A percentile compares a stretch with the other conserved stretches of the same genome.
Evolutionary conservation across 2,888 invertebrate genomes (phyloP).

Genomic region (Cephus sareptanus): DNA sequence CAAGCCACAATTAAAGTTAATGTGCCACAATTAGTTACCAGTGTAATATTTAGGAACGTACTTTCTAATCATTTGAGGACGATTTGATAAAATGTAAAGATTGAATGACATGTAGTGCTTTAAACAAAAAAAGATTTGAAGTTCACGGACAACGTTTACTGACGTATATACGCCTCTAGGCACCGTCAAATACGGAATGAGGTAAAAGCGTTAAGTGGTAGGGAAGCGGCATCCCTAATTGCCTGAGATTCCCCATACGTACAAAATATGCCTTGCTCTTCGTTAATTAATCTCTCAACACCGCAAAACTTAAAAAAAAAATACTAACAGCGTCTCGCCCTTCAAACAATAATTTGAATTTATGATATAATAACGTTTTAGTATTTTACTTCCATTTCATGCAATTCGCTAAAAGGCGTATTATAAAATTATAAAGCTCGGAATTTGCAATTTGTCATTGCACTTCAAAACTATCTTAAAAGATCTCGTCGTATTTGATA

Average conservation of each 20-base stretch:
- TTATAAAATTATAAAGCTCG: not conserved
- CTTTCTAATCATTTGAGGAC: not conserved
- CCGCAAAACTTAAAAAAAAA: not conserved
- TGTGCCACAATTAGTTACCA: not conserved
- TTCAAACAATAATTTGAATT: not conserved
- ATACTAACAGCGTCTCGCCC: not conserved
- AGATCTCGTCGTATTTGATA: not conserved
- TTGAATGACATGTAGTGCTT: not conserved
- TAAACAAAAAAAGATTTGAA: not conserved
- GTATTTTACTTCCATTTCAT: not conserved
- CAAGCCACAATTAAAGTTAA: not conserved
- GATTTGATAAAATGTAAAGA: not conserved
- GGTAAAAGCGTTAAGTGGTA: not conserved
- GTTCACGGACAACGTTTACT: not conserved
- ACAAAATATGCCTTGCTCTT: not conserved
- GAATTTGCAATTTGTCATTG: not conserved
- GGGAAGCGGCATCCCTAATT: not conserved
- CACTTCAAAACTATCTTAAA: not conserved
- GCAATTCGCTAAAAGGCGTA: not conserved
- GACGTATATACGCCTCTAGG: too few relatives aligned
- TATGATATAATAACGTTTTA: not conserved
- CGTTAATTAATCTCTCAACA: not conserved
- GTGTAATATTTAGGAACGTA: slow-evolving; percentile 2
- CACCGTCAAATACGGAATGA: not conserved
- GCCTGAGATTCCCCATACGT: not conserved